These are phyloP conservation scores for Tupaia chinensis DNA, from an alignment of 2,113 vertebrate genomes.

Conservation along the genomic window DNA sequence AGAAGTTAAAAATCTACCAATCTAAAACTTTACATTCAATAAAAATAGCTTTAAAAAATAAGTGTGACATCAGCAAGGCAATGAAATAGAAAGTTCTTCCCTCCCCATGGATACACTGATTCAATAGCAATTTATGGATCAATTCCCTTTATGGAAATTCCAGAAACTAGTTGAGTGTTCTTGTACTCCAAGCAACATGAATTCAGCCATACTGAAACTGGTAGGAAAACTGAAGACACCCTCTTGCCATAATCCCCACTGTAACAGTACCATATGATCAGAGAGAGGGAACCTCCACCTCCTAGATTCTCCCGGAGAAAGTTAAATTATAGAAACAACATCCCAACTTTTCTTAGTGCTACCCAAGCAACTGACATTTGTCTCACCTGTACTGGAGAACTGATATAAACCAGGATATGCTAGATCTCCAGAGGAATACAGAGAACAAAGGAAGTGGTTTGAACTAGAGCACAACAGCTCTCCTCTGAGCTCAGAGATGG, in stretches of 20 bases:
- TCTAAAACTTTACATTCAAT: not conserved
- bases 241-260: not conserved
- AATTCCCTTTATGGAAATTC: not conserved
- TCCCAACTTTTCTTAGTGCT: not conserved
- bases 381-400: not conserved
- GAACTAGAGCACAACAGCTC: not conserved
- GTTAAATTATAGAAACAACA: not conserved
- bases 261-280: not conserved
- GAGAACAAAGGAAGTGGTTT: not conserved
- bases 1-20: not conserved
- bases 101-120: no score
- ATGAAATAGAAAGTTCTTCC: not conserved
- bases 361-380: not conserved
- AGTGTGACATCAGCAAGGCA: not conserved
- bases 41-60: slow-evolving; percentile 33
- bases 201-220: not conserved
- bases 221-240: not conserved
- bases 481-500: not conserved
- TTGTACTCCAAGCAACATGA: not conserved
- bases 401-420: not conserved
- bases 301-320: not conserved
- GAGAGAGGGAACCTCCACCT: not conserved
- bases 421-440: not conserved
- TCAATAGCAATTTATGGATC: not conserved
- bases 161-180: not conserved